Conservation (phyloP, 2,888 invertebrate species). For the Agrochola macilenta region DNA sequence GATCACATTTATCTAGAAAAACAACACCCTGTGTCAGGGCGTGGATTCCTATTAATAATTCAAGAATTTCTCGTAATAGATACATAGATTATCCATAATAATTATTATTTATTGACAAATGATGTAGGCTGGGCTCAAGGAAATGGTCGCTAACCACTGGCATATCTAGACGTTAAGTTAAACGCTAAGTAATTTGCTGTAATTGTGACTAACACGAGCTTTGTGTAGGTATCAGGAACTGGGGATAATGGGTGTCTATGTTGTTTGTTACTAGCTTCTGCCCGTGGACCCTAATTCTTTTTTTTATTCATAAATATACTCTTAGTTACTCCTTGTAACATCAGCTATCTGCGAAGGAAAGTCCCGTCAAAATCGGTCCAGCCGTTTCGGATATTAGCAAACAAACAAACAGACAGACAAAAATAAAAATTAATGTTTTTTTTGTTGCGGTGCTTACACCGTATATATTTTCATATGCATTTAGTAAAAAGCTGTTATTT, state of each 20-base stretch:
- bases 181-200: constrained; percentile 13
- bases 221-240: constrained; percentile 22
- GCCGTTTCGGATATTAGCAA: not conserved
- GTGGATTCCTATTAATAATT: constrained; percentile 30
- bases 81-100: constrained; percentile 27
- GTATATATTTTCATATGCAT: too few species aligned
- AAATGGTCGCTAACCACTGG: constrained; percentile 17
- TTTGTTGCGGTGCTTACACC: too few species aligned
- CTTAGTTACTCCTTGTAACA: too few species aligned
- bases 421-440: too few species aligned
- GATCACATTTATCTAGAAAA: too few species aligned
- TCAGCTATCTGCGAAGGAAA: too few species aligned
- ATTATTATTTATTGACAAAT: constrained; percentile 42
- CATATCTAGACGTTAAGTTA: not conserved
- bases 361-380: too few species aligned
- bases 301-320: too few species aligned
- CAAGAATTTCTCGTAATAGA: constrained; percentile 48
- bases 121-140: constrained; percentile 32
- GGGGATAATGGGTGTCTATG: not conserved
- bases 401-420: too few species aligned
- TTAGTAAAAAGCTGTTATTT: too few species aligned
- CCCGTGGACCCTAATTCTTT: too few species aligned
- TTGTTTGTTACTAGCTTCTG: too few species aligned
- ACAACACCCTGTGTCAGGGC: constrained; percentile 52
- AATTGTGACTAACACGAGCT: constrained; percentile 4